Conservation (phyloP, 1,140 invertebrate species). For the Berghia stephanieae region DNA sequence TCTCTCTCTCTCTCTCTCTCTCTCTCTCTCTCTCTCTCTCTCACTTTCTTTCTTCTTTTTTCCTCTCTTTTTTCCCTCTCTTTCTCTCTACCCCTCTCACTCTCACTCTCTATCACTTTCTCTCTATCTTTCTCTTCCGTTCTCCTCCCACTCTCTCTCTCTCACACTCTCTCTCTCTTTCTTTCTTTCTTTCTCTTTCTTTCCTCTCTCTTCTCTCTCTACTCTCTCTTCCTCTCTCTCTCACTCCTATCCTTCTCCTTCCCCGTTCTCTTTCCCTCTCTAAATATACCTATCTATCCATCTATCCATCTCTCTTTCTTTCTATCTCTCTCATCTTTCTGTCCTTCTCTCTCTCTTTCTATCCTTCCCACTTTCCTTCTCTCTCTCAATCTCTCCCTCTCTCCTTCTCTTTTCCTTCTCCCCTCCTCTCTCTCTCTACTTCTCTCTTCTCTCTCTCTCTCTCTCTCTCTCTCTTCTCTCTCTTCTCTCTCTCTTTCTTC, state of each 20-base stretch:
- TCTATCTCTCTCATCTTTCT: too few species aligned
- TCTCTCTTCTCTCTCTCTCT: slow-evolving; percentile 18
- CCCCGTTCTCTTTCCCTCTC: too few species aligned
- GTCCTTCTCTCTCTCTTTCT: too few species aligned
- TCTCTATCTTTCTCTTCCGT: slow-evolving; percentile 20
- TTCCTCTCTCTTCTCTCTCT: too few species aligned
- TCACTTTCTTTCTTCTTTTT: slow-evolving; percentile 4
- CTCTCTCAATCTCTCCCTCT: slow-evolving; percentile 30
- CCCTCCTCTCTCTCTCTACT: background rate
- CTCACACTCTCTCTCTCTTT: too few species aligned
- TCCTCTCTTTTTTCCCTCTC: background rate
- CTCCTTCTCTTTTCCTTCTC: background rate
- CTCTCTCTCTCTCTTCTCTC: slow-evolving; percentile 29
- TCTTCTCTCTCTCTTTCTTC: slow-evolving; percentile 31
- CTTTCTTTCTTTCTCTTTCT: too few species aligned
- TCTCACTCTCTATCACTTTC: background rate
- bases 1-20: too few species aligned
- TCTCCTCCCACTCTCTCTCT: slow-evolving; percentile 10
- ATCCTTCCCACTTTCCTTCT: too few species aligned
- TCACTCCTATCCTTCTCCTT: too few species aligned
- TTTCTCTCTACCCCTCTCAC: background rate
- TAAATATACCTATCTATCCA: too few species aligned
- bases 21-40: slow-evolving; percentile 21
- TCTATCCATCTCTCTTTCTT: too few species aligned
- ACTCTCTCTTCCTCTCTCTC: too few species aligned